A percentile compares a stretch with the other conserved stretches of the same genome.
These are phyloP conservation scores for Arbacia lixula DNA, from an alignment of 53 echinoderm and acorn worm genomes.

Conservation along the genomic window DNA sequence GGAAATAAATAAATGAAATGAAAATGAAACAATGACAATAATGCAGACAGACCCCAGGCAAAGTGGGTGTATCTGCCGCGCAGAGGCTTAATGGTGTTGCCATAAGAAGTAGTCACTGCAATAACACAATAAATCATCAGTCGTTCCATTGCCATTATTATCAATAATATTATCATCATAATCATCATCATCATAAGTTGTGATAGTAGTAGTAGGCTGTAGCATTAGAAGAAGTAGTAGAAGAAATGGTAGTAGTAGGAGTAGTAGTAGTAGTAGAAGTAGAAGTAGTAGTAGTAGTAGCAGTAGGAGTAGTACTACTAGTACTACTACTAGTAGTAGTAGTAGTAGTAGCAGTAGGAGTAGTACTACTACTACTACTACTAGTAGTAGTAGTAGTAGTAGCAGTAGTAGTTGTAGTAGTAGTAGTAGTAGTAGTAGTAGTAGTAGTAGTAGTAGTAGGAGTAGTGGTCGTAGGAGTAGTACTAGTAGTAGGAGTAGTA, in stretches of 20 bases:
- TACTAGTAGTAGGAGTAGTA: neutral
- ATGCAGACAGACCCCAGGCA: no score
- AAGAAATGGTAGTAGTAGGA: neutral
- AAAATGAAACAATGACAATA: no score
- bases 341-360: neutral
- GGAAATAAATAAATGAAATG: no score
- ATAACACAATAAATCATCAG: no score
- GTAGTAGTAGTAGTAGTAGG: neutral
- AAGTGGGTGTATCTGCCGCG: no score
- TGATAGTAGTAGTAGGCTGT: neutral
- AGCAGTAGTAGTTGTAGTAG: neutral
- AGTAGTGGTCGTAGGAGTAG: neutral
- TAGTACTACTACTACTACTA: slow-evolving; percentile 29
- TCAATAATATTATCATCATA: neutral
- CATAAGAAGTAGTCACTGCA: no score
- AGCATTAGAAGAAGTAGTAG: neutral
- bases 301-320: neutral
- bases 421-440: neutral
- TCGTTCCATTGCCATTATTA: no score
- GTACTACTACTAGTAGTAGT: slow-evolving; percentile 11
- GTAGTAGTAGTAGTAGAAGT: slow-evolving; percentile 28
- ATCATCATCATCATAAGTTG: neutral
- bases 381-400: slow-evolving; percentile 3
- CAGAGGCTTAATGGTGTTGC: no score
- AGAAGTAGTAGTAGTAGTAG: neutral